phyloP scores from a whole-genome alignment of 2,888 invertebrate species.

The Nymphalis c-album region DNA sequence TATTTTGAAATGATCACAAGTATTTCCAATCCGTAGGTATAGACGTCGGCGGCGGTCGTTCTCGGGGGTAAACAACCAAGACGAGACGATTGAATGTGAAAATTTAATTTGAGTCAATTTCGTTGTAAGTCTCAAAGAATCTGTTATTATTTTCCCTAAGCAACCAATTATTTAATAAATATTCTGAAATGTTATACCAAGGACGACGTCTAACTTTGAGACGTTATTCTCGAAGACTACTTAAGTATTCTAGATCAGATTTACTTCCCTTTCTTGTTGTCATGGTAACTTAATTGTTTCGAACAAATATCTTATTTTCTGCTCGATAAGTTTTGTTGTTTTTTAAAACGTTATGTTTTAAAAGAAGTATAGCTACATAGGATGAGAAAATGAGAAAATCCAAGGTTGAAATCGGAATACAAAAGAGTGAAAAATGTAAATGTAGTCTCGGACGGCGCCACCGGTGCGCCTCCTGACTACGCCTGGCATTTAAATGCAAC shows the following conservation, averaged over 20 bases:
- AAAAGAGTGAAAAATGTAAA: conserved; percentile 69
- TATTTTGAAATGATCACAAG: neutral
- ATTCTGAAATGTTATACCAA: conserved; percentile 23
- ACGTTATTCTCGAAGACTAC: conserved; percentile 23
- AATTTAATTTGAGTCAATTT: conserved; percentile 78
- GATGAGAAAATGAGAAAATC: conserved; percentile 40
- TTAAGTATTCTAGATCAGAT: conserved; percentile 22
- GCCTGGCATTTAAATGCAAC: conserved; percentile 69
- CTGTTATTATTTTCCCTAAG: conserved; percentile 62
- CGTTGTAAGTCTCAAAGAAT: conserved; percentile 63
- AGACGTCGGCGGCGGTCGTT: conserved; percentile 58
- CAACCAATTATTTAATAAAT: conserved; percentile 49
- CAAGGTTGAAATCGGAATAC: conserved; percentile 49
- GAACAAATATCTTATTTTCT: neutral
- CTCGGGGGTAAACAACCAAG: conserved; percentile 69
- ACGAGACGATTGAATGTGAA: conserved; percentile 72
- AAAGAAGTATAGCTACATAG: neutral
- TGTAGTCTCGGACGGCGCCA: conserved; percentile 46
- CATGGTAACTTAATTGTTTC: conserved; percentile 15
- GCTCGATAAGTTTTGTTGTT: neutral
- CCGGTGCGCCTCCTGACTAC: conserved; percentile 45
- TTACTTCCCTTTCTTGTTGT: conserved; percentile 16
- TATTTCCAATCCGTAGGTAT: conserved; percentile 34
- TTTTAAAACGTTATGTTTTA: neutral
- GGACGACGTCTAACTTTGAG: conserved; percentile 22